Percentiles rank a stretch among this genome's conserved stretches.
Conservation (phyloP, 2,113 vertebrate species). For the Phrynosoma blainvillii region DNA sequence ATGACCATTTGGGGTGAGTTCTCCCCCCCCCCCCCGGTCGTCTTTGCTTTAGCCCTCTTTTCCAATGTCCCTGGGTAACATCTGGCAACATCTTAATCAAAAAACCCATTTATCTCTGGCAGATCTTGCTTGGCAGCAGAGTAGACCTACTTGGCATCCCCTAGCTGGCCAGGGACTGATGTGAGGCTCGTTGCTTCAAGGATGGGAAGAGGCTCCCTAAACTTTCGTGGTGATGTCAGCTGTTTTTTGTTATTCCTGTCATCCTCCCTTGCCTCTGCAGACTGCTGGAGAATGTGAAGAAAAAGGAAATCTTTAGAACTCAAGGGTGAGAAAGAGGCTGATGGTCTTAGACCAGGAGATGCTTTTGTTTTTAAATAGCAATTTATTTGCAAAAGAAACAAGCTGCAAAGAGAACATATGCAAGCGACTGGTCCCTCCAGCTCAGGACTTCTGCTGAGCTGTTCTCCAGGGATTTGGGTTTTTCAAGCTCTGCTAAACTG, state of each 20-base stretch:
- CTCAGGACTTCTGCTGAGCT: too few relatives aligned
- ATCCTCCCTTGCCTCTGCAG: conserved; percentile 20
- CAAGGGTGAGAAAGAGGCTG: too few relatives aligned
- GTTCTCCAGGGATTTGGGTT: too few relatives aligned
- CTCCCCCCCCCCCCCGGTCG: not conserved
- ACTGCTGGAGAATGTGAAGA: not conserved
- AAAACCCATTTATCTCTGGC: not conserved
- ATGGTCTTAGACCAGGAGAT: not conserved
- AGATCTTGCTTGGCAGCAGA: not conserved
- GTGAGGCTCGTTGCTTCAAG: conserved; percentile 35
- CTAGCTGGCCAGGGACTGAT: conserved; percentile 72
- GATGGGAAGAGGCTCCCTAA: conserved; percentile 62
- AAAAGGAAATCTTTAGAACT: not conserved
- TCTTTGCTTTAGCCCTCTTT: too few relatives aligned
- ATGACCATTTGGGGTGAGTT: too few relatives aligned
- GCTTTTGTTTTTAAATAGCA: too few relatives aligned
- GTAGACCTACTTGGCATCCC: conserved; percentile 83
- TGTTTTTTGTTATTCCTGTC: conserved; percentile 72
- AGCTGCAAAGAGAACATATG: too few relatives aligned
- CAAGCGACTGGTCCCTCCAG: too few relatives aligned
- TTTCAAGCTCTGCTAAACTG: too few relatives aligned
- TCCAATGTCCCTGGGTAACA: not conserved
- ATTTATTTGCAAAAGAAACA: too few relatives aligned
- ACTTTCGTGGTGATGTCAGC: conserved; percentile 69
- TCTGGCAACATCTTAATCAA: too few relatives aligned